Percentiles rank a stretch among this genome's conserved stretches.
phyloP scores from a whole-genome alignment of 2,797 vertebrate species.

The Sitta carolinensis region DNA sequence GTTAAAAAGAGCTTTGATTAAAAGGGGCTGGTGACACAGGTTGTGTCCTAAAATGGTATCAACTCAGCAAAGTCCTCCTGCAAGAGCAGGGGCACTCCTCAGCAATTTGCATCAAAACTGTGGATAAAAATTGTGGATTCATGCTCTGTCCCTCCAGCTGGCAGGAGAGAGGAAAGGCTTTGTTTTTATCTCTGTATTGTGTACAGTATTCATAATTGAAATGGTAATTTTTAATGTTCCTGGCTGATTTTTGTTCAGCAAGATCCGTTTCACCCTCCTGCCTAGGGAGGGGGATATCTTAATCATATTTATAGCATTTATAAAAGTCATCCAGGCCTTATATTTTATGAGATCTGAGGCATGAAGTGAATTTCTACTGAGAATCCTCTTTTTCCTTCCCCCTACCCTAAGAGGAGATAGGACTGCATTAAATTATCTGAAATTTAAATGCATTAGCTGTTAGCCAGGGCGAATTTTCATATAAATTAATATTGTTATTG shows the following conservation, averaged over 20 bases:
- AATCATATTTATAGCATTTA: not conserved
- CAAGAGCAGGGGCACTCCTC: not conserved
- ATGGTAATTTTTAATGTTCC: not conserved
- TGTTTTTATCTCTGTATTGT: not conserved
- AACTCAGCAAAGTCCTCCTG: not conserved
- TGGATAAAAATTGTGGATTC: not conserved
- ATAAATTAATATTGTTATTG: constrained; percentile 68
- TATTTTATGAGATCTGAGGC: not conserved
- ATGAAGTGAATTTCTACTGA: not conserved
- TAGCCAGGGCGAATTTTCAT: constrained; percentile 62
- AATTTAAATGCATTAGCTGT: constrained; percentile 56
- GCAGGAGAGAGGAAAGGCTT: not conserved
- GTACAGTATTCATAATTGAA: not conserved
- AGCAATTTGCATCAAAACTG: not conserved
- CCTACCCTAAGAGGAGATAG: not conserved
- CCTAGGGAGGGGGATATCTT: not conserved
- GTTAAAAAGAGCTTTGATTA: not conserved
- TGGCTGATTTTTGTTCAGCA: not conserved
- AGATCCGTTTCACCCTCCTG: not conserved
- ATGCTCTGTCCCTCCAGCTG: not conserved
- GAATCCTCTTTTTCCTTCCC: not conserved
- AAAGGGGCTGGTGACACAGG: not conserved
- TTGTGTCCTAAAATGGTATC: not conserved
- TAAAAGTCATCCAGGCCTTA: not conserved
- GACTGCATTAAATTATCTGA: constrained; percentile 17